Conservation (phyloP, 2,113 vertebrate species). For the Pleuronectes platessa region DNA sequence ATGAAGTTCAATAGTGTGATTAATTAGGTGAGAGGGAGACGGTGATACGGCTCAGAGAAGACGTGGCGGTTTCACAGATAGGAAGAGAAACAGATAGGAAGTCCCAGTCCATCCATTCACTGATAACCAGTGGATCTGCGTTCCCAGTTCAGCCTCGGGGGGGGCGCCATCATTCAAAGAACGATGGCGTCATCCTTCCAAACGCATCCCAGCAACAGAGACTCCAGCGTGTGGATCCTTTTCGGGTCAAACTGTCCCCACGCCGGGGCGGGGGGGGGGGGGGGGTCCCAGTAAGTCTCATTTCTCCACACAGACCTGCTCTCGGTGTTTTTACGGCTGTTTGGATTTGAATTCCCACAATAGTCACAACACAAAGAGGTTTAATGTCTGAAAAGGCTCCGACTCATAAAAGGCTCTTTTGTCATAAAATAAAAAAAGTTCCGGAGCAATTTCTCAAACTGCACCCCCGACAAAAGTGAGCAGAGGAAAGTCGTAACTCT, state of each 20-base stretch:
- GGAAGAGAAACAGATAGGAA: slow-evolving; percentile 18
- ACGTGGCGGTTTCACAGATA: slow-evolving; percentile 48
- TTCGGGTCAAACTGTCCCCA: too few relatives aligned
- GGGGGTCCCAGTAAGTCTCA: neutral
- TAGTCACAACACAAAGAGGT: slow-evolving; percentile 1
- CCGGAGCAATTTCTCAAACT: neutral
- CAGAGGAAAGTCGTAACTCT: neutral
- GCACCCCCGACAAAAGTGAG: neutral
- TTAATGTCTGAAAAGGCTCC: neutral
- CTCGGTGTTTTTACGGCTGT: neutral
- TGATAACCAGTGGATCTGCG: slow-evolving; percentile 22
- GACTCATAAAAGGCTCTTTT: neutral
- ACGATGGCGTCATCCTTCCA: too few relatives aligned
- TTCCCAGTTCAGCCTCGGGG: too few relatives aligned
- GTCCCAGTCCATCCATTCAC: slow-evolving; percentile 24
- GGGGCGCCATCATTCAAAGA: too few relatives aligned
- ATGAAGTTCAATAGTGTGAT: slow-evolving; percentile 66
- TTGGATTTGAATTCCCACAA: neutral
- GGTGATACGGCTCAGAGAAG: slow-evolving; percentile 57
- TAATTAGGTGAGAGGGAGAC: slow-evolving; percentile 71
- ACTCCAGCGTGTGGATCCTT: too few relatives aligned
- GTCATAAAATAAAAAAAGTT: neutral
- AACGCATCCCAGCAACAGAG: too few relatives aligned
- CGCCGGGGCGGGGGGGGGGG: too few relatives aligned
- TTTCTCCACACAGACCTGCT: neutral